Evolutionary conservation across 2,797 vertebrate genomes (phyloP).

Genomic region (Paedocypris micromegethes): DNA sequence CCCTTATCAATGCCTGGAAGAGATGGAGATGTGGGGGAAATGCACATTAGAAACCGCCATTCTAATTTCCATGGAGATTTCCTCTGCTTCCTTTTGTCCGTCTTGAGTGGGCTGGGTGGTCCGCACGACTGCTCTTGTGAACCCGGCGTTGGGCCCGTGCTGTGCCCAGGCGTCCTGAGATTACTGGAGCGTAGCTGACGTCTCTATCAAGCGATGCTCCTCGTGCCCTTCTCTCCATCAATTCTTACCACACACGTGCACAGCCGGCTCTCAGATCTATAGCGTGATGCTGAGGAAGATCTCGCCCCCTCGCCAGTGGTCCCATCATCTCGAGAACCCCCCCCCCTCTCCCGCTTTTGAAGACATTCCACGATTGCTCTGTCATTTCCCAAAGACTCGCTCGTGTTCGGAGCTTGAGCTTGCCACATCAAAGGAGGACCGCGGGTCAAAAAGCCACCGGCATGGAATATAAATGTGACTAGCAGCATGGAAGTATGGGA

Average conservation of each 20-base stretch:
- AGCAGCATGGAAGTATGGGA: constrained; percentile 80
- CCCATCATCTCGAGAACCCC: constrained; percentile 65
- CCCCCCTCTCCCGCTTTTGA: constrained; percentile 55
- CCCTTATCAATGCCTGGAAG: constrained; percentile 75
- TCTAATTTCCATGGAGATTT: constrained; percentile 99
- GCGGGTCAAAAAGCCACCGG: constrained; percentile 92
- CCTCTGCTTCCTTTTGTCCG: constrained; percentile 84
- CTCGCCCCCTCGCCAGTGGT: constrained; percentile 48
- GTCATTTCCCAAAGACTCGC: constrained; percentile 49
- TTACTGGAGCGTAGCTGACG: constrained; percentile 87
- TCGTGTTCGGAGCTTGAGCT: constrained; percentile 81
- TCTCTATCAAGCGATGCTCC: constrained; percentile 89
- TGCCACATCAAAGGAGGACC: constrained; percentile 98
- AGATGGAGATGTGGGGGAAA: constrained; percentile 73
- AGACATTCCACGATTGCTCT: constrained; percentile 66
- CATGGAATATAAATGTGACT: constrained; percentile 89
- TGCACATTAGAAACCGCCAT: constrained; percentile 98
- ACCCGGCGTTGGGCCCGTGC: constrained; percentile 77
- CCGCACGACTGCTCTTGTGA: constrained; percentile 74
- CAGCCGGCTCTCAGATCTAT: constrained; percentile 75
- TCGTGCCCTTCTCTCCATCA: constrained; percentile 68
- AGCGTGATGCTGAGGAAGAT: constrained; percentile 75
- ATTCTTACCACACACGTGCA: constrained; percentile 62
- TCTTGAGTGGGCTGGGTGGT: constrained; percentile 83
- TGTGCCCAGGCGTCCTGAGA: constrained; percentile 82